phyloP scores from a whole-genome alignment of 2,113 vertebrate genomes.

The Felis catus region DNA sequence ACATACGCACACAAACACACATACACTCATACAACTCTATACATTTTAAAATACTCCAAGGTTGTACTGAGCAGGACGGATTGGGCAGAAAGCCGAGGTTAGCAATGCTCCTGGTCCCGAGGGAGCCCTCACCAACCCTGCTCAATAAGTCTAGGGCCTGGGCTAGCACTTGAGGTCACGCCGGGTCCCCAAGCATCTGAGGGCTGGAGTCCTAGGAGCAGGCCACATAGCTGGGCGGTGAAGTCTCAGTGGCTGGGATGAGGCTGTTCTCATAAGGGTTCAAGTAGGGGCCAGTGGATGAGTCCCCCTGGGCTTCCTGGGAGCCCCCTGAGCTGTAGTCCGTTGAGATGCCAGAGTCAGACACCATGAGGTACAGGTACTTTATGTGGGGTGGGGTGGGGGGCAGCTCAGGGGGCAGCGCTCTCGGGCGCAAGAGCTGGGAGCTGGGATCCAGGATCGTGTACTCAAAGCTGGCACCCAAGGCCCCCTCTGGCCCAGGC shows the following conservation, averaged over 20 bases:
- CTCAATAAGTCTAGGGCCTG: not conserved
- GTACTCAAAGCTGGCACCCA: slow-evolving; percentile 87
- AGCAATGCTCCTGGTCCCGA: not conserved
- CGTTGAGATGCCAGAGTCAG: slow-evolving; percentile 90
- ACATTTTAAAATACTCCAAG: slow-evolving; percentile 26
- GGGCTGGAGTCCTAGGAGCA: slow-evolving; percentile 66
- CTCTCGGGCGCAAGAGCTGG: slow-evolving; percentile 74
- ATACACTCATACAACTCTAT: not conserved
- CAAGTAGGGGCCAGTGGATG: slow-evolving; percentile 76
- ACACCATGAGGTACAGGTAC: slow-evolving; percentile 88
- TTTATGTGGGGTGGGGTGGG: slow-evolving; percentile 80
- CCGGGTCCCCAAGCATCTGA: not conserved
- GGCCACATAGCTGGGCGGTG: slow-evolving; percentile 50
- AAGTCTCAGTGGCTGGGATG: not conserved
- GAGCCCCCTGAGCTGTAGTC: slow-evolving; percentile 88
- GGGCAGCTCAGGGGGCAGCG: slow-evolving; percentile 4
- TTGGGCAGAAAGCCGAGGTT: not conserved
- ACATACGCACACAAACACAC: not conserved
- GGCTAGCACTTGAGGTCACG: not conserved
- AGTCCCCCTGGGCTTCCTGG: slow-evolving; percentile 57
- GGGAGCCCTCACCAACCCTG: not conserved
- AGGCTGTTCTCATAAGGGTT: slow-evolving; percentile 88
- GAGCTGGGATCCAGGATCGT: slow-evolving; percentile 80
- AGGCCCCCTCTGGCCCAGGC: slow-evolving; percentile 77
- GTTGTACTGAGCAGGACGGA: not conserved